Conservation (phyloP, 2,888 invertebrate species). For the Cephus rjabovi region DNA sequence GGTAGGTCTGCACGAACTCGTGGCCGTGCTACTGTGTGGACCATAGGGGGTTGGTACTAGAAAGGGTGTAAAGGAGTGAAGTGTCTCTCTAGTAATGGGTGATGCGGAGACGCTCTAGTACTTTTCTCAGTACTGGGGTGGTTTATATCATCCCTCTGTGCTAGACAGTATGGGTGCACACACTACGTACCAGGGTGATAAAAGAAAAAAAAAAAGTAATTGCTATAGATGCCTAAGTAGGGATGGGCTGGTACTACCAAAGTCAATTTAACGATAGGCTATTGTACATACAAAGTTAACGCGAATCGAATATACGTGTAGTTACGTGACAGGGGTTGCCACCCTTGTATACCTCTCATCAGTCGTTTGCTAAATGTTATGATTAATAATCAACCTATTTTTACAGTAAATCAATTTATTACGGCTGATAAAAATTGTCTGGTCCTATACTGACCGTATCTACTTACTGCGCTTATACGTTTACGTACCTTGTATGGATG, state of each 20-base stretch:
- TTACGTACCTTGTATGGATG: background rate
- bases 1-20: background rate
- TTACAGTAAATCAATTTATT: background rate
- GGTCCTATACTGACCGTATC: background rate
- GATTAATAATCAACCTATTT: background rate
- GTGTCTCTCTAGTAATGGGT: background rate
- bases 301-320: too few relatives aligned
- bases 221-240: background rate
- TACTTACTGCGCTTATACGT: background rate
- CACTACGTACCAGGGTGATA: background rate
- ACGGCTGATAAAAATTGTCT: background rate
- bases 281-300: background rate
- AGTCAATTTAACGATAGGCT: background rate
- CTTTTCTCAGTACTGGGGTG: background rate
- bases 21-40: background rate
- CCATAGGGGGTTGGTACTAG: background rate
- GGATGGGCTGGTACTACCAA: background rate
- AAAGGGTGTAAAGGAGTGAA: background rate
- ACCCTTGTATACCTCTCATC: too few relatives aligned
- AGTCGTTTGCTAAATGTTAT: background rate
- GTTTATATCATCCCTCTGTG: background rate
- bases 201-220: background rate
- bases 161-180: background rate
- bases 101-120: background rate
- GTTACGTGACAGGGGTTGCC: too few relatives aligned